These are phyloP conservation scores for Umimayanthus chanpuru DNA, from an alignment of 92 coral and sea anemone species.

Conservation along the genomic window DNA sequence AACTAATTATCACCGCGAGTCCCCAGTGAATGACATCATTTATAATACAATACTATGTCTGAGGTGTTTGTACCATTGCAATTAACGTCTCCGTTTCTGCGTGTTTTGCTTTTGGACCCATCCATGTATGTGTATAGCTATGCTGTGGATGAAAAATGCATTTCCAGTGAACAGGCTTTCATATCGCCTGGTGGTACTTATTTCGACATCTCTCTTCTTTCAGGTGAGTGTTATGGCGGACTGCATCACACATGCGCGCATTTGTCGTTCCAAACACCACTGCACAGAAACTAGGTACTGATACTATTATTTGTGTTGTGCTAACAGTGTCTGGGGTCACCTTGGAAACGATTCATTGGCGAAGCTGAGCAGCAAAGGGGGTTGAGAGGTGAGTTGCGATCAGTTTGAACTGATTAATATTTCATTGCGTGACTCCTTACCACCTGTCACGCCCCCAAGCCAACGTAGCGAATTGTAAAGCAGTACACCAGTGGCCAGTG, in stretches of 20 bases:
- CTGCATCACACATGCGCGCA: neutral
- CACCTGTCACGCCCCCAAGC: constrained; percentile 17
- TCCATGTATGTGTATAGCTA: neutral
- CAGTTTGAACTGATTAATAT: neutral
- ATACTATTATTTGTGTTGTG: neutral
- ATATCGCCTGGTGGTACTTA: neutral
- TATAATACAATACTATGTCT: neutral
- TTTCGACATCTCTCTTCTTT: neutral
- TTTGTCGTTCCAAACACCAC: neutral
- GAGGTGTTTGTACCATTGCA: neutral
- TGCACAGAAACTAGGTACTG: neutral
- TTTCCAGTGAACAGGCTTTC: neutral
- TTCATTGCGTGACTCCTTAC: constrained; percentile 12
- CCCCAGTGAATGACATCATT: neutral
- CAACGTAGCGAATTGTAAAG: neutral
- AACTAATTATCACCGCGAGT: too few species aligned
- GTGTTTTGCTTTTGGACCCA: neutral
- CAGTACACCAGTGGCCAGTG: neutral
- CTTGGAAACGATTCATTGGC: neutral
- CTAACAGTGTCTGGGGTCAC: constrained; percentile 7
- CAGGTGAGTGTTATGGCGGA: neutral
- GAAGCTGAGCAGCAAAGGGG: neutral
- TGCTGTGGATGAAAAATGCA: neutral
- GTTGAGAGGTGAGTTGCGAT: neutral
- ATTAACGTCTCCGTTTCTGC: neutral